Evolutionary conservation across 2,888 invertebrate species (phyloP), one percentile per base, ranked within the genome.

Genomic region (Nowickia ferox): DNA sequence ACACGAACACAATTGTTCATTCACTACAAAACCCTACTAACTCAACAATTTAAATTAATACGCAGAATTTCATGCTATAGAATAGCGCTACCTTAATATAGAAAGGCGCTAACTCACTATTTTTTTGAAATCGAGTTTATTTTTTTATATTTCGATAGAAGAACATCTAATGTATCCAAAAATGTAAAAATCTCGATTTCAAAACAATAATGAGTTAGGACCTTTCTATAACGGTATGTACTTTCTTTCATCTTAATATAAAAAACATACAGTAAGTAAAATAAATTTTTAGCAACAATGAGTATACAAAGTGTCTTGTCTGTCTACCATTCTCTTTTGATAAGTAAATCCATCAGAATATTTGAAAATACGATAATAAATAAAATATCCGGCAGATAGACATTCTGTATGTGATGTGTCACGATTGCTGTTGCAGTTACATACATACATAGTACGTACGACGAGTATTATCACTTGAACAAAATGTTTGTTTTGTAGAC

Each of bases 391-490:
- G 40, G 15, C 46, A 38, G 51, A 78, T 61, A 46, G 78, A 78
- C 48, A 46, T 66, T 53, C 19, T 63, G 19, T 44, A 30, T 83
- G 77, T 65, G 11, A 63, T 86, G 78, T 83, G 85, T 86, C 85
- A 83, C 85, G 48, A 86, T 48, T 75, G 46, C 11, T 44, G 53
- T 80, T 84, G 42, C 53, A 69, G 72, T 11, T 81, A 30, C 0
- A 30, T 30, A 30, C 6, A 6, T 30, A 6, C 30, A 30, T 30
- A 30, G 30, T 30, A 30, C 30, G 30, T 30, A 30, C 30, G 30
- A 30, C 30, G 30, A 30, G 30, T 30, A 59, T 75, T 82, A 79
- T 71, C 69, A 75, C 68, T 77, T 63, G 68, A 65, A 68, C 74
- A 53, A 40, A 65, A 80, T 61, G 40, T 46, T 69, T 44, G 38